Conservation (phyloP, 2,888 invertebrate genomes). For the Volucella inanis region DNA sequence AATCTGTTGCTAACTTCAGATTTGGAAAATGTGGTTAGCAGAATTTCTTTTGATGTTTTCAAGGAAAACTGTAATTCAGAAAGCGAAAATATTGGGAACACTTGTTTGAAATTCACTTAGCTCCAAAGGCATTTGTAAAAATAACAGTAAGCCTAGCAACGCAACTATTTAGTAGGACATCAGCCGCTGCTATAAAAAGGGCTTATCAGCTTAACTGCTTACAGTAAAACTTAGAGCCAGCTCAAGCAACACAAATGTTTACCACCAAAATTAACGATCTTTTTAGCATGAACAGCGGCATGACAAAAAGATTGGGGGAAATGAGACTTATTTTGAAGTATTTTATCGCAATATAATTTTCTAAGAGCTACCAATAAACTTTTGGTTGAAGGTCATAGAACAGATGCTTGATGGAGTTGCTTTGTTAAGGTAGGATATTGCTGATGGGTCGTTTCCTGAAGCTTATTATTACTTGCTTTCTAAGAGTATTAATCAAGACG, state of each 20-base stretch:
- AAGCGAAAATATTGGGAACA: background rate
- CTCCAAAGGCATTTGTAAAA: background rate
- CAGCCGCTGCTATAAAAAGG: background rate
- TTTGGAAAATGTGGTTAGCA: background rate
- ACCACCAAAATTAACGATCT: background rate
- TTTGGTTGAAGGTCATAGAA: too few species aligned
- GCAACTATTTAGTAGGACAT: background rate
- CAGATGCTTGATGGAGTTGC: too few species aligned
- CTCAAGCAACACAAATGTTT: background rate
- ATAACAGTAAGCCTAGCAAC: background rate
- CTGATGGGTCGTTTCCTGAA: too few species aligned
- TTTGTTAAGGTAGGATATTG: too few species aligned
- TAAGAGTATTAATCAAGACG: too few species aligned
- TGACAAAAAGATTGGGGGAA: too few species aligned
- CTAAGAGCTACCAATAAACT: too few species aligned
- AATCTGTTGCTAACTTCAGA: background rate
- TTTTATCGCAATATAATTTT: too few species aligned
- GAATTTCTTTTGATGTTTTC: background rate
- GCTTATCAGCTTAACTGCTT: background rate
- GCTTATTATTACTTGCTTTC: too few species aligned
- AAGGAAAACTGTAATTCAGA: background rate
- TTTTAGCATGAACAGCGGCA: background rate
- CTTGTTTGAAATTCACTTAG: background rate
- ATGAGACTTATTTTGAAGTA: too few species aligned
- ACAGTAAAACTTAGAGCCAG: background rate